Conservation (phyloP, 2,888 invertebrate species). For the Phymatocera aterrima region DNA sequence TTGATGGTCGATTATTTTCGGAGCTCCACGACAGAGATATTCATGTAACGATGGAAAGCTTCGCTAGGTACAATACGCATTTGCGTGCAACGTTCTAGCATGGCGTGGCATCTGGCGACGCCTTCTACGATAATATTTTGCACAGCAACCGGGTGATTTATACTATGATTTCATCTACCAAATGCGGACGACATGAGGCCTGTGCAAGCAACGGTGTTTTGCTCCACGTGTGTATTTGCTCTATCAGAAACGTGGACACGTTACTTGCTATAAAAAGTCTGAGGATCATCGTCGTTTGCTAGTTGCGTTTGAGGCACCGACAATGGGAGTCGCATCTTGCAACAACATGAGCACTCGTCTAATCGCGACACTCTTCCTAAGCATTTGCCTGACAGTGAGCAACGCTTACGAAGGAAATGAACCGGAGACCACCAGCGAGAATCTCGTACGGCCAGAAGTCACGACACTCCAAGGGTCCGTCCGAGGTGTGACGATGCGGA, state of each 20-base stretch:
- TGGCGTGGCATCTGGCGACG: too few species aligned
- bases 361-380: background rate
- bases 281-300: background rate
- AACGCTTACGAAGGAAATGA: background rate
- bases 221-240: background rate
- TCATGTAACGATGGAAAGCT: too few species aligned
- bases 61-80: too few species aligned
- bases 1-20: too few species aligned
- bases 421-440: background rate
- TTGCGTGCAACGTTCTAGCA: too few species aligned
- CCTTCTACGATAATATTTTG: too few species aligned
- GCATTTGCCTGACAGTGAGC: background rate
- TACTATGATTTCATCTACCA: too few species aligned
- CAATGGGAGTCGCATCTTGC: constrained; percentile 27
- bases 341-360: constrained; percentile 44
- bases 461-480: background rate
- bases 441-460: background rate
- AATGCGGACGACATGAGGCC: too few species aligned
- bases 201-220: background rate
- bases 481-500: background rate
- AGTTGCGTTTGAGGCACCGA: background rate
- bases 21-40: too few species aligned
- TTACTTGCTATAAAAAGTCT: background rate
- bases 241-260: background rate
- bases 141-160: too few species aligned